A percentile compares a stretch with the other conserved stretches of the same genome.
Conservation (phyloP, 2,113 vertebrate species). For the Otocyon megalotis region DNA sequence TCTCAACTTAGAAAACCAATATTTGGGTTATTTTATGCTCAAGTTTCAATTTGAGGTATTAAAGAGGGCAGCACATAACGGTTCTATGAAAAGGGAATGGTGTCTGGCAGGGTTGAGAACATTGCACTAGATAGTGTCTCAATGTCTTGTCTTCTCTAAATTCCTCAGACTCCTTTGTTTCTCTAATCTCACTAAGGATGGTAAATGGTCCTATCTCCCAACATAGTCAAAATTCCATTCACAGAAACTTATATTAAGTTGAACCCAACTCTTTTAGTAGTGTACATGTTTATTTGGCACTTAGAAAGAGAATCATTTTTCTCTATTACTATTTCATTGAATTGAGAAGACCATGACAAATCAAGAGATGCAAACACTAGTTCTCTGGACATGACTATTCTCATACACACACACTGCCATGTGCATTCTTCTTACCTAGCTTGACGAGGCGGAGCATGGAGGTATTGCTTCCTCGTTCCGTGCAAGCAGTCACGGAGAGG, state of each 20-base stretch:
- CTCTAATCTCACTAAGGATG: not conserved
- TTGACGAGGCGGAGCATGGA: conserved; percentile 93
- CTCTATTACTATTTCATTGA: not conserved
- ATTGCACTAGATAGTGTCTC: not conserved
- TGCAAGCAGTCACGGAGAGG: conserved; percentile 96
- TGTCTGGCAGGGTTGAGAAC: not conserved
- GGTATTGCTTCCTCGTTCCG: conserved; percentile 94
- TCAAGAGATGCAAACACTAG: not conserved
- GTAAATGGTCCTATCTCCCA: not conserved
- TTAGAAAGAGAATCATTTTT: not conserved
- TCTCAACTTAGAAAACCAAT: not conserved
- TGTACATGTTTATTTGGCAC: not conserved
- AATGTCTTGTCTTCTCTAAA: not conserved
- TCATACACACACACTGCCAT: not conserved
- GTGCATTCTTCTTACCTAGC: conserved; percentile 88
- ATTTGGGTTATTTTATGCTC: not conserved
- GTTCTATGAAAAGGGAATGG: not conserved
- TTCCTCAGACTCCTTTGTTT: not conserved
- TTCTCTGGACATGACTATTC: not conserved
- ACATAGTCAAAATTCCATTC: not conserved
- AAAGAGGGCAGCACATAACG: not conserved
- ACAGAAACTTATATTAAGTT: not conserved
- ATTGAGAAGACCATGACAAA: not conserved
- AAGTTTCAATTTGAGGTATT: not conserved
- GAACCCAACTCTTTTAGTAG: not conserved